These are phyloP conservation scores for Graptemys geographica DNA, from an alignment of 2,797 vertebrate genomes.

Conservation along the genomic window DNA sequence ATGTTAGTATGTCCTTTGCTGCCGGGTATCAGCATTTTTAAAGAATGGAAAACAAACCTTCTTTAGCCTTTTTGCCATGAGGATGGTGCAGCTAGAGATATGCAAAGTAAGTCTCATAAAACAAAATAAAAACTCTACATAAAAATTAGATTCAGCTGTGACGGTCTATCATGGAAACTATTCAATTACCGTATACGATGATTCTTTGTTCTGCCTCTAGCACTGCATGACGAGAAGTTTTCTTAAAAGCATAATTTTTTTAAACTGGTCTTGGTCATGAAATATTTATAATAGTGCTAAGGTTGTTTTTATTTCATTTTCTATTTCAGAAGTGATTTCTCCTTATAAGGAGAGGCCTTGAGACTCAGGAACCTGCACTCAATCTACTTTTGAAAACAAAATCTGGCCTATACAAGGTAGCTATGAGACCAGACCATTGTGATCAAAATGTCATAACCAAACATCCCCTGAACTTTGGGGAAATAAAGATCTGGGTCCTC, in stretches of 20 bases:
- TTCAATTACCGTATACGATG: neutral
- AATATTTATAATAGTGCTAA: neutral
- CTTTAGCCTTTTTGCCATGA: neutral
- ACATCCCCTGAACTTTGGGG: neutral
- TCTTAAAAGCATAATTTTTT: slow-evolving; percentile 52
- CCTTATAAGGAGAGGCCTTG: accelerated
- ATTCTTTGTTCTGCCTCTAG: neutral
- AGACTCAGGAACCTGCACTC: neutral
- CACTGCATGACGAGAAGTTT: neutral
- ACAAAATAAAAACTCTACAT: neutral
- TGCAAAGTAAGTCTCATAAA: neutral
- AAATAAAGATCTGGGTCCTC: neutral
- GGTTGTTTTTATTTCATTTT: neutral
- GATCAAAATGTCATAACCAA: neutral
- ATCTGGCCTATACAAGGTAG: neutral
- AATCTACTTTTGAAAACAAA: no score
- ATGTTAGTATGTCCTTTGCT: neutral
- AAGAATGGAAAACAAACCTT: neutral
- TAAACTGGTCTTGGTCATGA: slow-evolving; percentile 9
- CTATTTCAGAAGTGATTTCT: neutral
- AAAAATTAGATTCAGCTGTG: neutral
- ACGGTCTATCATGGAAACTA: neutral
- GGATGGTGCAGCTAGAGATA: accelerated
- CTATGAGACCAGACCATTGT: neutral
- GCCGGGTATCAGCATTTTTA: neutral